phyloP scores from a whole-genome alignment of 2,113 vertebrate genomes.

The Tiliqua scincoides region DNA sequence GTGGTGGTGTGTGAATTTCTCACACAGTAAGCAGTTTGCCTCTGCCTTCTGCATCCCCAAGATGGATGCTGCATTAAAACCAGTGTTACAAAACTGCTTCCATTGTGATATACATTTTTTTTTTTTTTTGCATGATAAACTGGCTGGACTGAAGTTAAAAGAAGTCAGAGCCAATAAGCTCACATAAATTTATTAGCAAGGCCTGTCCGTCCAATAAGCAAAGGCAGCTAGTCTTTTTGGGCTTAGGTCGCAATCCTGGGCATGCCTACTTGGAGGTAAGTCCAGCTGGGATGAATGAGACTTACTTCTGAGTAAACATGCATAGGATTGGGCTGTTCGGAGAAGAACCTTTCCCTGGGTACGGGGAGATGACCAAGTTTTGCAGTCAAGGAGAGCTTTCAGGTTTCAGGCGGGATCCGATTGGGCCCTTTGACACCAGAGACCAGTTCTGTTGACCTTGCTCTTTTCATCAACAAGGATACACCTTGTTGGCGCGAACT shows the following conservation, averaged over 20 bases:
- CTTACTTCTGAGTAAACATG: background rate
- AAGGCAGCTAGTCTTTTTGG: conserved; percentile 20
- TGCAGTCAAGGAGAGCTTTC: background rate
- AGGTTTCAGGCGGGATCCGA: conserved; percentile 6
- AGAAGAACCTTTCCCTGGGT: conserved; percentile 25
- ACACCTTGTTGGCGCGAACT: conserved; percentile 17
- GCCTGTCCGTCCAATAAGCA: conserved; percentile 59
- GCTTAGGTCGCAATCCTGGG: background rate
- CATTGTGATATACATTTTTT: conserved; percentile 78
- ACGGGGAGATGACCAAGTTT: conserved; percentile 39
- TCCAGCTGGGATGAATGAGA: background rate
- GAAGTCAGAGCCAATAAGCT: conserved; percentile 60
- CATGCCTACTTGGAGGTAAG: background rate
- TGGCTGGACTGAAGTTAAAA: conserved; percentile 48
- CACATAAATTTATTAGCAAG: conserved; percentile 67
- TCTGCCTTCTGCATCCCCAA: conserved; percentile 57
- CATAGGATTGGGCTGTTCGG: background rate
- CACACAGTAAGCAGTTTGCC: conserved; percentile 69
- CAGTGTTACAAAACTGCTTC: conserved; percentile 72
- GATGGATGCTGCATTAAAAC: conserved; percentile 70
- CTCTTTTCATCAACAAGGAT: conserved; percentile 47
- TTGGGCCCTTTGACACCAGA: conserved; percentile 30
- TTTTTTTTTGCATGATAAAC: conserved; percentile 71
- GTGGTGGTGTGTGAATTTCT: conserved; percentile 58
- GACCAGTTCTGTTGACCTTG: conserved; percentile 37